phyloP scores from a whole-genome alignment of 2,797 vertebrate genomes.

The Platyrinchus mystaceus region DNA sequence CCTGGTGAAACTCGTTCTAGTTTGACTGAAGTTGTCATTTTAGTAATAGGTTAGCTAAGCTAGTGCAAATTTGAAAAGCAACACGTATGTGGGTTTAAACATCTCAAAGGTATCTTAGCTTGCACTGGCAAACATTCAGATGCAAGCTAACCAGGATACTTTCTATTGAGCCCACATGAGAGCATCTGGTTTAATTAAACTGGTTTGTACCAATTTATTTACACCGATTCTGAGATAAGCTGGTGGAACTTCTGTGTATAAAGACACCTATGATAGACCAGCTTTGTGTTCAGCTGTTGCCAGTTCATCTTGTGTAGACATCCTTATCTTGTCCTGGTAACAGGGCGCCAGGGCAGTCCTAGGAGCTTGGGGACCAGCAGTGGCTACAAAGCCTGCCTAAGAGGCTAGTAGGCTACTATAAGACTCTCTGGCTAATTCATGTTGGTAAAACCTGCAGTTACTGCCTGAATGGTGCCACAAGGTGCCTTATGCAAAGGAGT shows the following conservation, averaged over 20 bases:
- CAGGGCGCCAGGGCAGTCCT: background rate
- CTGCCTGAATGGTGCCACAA: background rate
- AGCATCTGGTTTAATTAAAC: slow-evolving; percentile 23
- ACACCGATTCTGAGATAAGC: slow-evolving; percentile 7
- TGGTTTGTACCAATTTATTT: background rate
- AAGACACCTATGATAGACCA: background rate
- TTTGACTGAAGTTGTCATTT: slow-evolving; percentile 23
- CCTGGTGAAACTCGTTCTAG: background rate
- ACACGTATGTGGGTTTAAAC: background rate
- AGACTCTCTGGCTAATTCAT: background rate
- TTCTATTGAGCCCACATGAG: background rate
- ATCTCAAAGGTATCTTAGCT: slow-evolving; percentile 11
- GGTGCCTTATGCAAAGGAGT: background rate
- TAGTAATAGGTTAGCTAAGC: background rate
- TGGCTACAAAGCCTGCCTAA: background rate
- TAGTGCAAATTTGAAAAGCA: background rate
- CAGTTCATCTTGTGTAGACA: background rate
- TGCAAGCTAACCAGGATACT: background rate
- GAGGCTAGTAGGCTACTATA: background rate
- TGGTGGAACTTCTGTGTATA: background rate
- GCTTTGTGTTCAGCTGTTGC: background rate
- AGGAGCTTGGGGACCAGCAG: background rate
- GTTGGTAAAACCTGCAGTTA: background rate
- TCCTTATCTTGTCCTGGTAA: background rate
- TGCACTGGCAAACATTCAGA: background rate